Percentiles rank a stretch among this genome's conserved stretches.
Evolutionary conservation across 2,113 vertebrate genomes (phyloP).

Genomic region (Hipposideros armiger): DNA sequence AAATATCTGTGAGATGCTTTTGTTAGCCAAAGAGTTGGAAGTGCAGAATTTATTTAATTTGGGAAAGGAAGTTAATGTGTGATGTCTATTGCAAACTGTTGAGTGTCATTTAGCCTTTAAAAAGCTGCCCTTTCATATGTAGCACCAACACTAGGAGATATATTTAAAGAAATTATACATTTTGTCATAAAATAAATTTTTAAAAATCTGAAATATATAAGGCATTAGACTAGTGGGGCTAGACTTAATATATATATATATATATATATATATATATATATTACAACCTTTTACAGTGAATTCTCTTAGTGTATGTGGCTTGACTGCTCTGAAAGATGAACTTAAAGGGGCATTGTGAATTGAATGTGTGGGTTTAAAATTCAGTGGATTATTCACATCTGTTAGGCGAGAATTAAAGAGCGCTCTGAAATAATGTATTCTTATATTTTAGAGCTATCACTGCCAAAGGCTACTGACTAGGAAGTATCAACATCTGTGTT

Average conservation of each 20-base stretch:
- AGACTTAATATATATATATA: background rate
- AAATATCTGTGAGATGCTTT: constrained; percentile 59
- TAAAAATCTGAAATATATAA: constrained; percentile 67
- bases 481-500: constrained; percentile 90
- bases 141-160: background rate
- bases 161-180: constrained; percentile 19
- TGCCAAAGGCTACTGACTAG: constrained; percentile 91
- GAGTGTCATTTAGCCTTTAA: constrained; percentile 57
- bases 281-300: constrained; percentile 55
- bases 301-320: constrained; percentile 76
- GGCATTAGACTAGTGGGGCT: background rate
- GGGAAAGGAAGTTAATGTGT: constrained; percentile 53
- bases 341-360: constrained; percentile 80
- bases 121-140: constrained; percentile 22
- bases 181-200: constrained; percentile 56
- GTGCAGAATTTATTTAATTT: constrained; percentile 68
- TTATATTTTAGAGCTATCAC: constrained; percentile 88
- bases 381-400: constrained; percentile 89
- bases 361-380: constrained; percentile 85
- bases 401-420: constrained; percentile 90
- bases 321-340: constrained; percentile 67
- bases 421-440: constrained; percentile 88
- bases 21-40: constrained; percentile 63
- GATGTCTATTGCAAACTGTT: constrained; percentile 34
- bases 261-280: no score